Conservation (phyloP, 2,113 vertebrate species). For the Tachysurus vachellii region DNA sequence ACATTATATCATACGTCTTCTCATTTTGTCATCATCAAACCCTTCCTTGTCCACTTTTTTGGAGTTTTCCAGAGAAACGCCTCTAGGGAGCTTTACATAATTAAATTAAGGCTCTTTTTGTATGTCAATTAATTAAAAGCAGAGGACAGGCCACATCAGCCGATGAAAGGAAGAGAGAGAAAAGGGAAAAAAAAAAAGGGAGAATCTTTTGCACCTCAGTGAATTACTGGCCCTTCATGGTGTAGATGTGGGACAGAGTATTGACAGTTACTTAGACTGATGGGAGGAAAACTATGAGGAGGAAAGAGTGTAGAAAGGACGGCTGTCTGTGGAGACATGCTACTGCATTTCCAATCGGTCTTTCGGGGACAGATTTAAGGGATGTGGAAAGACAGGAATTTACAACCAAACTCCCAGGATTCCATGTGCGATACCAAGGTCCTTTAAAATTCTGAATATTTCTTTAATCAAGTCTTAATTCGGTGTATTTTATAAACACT, state of each 20-base stretch:
- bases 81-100: constrained; percentile 77
- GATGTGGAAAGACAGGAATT: not conserved
- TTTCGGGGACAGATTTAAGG: not conserved
- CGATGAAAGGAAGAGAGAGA: not conserved
- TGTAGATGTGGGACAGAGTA: constrained; percentile 39
- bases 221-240: constrained; percentile 48
- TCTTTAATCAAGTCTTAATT: not conserved
- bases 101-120: constrained; percentile 82
- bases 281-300: constrained; percentile 35
- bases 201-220: constrained; percentile 43
- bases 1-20: constrained; percentile 41
- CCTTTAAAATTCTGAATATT: not conserved
- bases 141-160: constrained; percentile 55
- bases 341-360: constrained; percentile 12
- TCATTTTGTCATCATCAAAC: constrained; percentile 63
- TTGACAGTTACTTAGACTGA: constrained; percentile 49
- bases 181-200: not conserved
- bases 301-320: not conserved
- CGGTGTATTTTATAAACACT: not conserved
- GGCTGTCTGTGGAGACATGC: not conserved
- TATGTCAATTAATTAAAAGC: constrained; percentile 82
- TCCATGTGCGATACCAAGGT: not conserved
- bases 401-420: not conserved
- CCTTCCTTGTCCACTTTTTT: constrained; percentile 72
- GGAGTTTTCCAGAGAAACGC: constrained; percentile 78